A percentile compares a stretch with the other conserved stretches of the same genome.
Evolutionary conservation across 1,140 invertebrate species (phyloP).

Genomic region (Oppia nitens): DNA sequence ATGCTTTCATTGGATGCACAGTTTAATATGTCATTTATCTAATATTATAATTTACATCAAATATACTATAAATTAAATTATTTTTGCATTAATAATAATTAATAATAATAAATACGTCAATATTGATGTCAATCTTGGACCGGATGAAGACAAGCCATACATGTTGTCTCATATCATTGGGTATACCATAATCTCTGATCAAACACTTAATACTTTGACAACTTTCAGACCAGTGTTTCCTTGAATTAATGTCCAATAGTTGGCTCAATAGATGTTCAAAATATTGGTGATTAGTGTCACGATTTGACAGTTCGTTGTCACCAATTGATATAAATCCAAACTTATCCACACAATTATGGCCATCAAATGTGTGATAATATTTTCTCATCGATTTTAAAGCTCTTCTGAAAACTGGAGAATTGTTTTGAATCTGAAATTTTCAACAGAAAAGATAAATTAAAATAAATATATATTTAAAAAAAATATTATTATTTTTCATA

Average conservation of each 20-base stretch:
- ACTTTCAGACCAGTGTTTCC: background rate
- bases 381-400: background rate
- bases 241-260: background rate
- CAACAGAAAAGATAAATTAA: background rate
- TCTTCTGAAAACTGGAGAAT: background rate
- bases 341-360: background rate
- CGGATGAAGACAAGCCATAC: conserved; percentile 3
- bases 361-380: background rate
- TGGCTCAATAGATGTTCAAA: background rate
- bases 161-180: background rate
- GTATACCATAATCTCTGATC: conserved; percentile 5
- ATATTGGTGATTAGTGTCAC: background rate
- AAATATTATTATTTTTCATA: too few species aligned
- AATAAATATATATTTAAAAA: background rate
- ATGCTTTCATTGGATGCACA: background rate
- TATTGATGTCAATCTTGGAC: background rate
- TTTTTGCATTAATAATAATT: background rate
- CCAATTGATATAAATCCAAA: background rate
- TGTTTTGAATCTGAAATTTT: background rate
- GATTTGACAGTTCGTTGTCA: background rate
- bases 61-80: too few species aligned
- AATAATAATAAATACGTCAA: background rate
- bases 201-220: conserved; percentile 3
- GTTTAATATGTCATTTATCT: background rate
- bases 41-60: too few species aligned